A percentile compares a stretch with the other conserved stretches of the same genome.
Evolutionary conservation across 1,140 invertebrate genomes (phyloP).

Genomic region (Caenorhabditis remanei): DNA sequence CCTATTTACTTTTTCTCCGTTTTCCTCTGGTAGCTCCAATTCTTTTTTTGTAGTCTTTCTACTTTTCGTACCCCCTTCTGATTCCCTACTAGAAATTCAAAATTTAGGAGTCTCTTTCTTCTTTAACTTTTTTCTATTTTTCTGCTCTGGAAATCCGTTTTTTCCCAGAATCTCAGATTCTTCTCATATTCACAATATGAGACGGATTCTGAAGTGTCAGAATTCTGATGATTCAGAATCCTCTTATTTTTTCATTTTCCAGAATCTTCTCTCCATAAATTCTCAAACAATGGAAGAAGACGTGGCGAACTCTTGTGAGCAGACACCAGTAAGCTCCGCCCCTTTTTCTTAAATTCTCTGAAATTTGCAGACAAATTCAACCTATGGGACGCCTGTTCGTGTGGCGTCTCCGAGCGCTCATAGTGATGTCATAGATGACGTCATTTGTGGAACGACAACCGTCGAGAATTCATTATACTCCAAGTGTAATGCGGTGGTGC

Average conservation of each 20-base stretch:
- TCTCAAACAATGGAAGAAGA: constrained; percentile 28
- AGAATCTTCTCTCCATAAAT: background rate
- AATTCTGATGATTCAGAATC: background rate
- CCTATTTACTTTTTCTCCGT: too few relatives aligned
- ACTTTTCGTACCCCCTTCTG: too few relatives aligned
- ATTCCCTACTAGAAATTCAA: too few relatives aligned
- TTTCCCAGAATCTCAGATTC: too few relatives aligned
- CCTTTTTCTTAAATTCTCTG: background rate
- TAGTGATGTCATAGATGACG: background rate
- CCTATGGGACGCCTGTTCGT: constrained; percentile 8
- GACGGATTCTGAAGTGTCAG: background rate
- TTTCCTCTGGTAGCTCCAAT: too few relatives aligned
- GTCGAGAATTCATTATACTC: constrained; percentile 31
- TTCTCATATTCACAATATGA: background rate
- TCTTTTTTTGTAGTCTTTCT: too few relatives aligned
- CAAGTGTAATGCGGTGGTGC: background rate
- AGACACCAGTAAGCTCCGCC: constrained; percentile 11
- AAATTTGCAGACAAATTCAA: constrained; percentile 22
- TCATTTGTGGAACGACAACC: background rate
- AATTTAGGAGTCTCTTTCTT: too few relatives aligned
- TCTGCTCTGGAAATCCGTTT: too few relatives aligned
- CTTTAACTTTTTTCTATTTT: too few relatives aligned
- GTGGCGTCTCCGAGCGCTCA: background rate
- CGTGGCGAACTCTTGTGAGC: constrained; percentile 8
- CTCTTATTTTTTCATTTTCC: background rate